Evolutionary conservation across 2,797 vertebrate species (phyloP), one percentile per base, ranked within the genome.

Genomic region (Anabas testudineus): DNA sequence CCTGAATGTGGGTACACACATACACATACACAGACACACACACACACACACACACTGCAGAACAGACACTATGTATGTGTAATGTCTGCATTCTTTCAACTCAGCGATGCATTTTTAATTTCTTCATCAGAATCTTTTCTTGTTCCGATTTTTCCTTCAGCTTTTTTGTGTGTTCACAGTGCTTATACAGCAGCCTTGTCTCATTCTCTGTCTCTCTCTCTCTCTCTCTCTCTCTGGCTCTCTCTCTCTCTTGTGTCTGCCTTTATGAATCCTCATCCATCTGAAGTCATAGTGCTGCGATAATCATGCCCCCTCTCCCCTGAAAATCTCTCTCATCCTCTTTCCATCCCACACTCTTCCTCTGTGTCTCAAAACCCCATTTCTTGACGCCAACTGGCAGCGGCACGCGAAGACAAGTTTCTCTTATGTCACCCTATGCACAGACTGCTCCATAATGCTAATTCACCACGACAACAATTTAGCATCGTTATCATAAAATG

Each of bases 281-380:
- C 81, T 86, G 74, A 91, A 89, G 87, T 84, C 87, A 86, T 66
- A 82, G 81, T 61, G 68, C 85, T 61, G 78, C 52, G 47, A 82
- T 88, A 86, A 89, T 86, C 81, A 42, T 80, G 80, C 78, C 74
- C 81, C 71, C 73, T 78, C 83, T 82, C 69, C 66, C 78, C 72
- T 67, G 67, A 81, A 87, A 85, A 86, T 85, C 85, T 87, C 86
- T 87, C 86, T 90, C 82, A 88, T 90, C 88, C 86, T 87, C 83
- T 89, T 88, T 86, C 72, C 86, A 81, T 83, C 87, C 90, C 87
- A 90, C 88, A 81, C 85, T 84, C 75, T 69, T 87, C 76, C 82
- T 84, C 87, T 74, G 73, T 84, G 85, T 82, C 86, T 88, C 80
- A 79, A 81, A 88, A 84, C 88, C 81, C 82, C 81, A 74, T 88